phyloP scores from a whole-genome alignment of 2,113 vertebrate species.

The Hippocampus comes region DNA sequence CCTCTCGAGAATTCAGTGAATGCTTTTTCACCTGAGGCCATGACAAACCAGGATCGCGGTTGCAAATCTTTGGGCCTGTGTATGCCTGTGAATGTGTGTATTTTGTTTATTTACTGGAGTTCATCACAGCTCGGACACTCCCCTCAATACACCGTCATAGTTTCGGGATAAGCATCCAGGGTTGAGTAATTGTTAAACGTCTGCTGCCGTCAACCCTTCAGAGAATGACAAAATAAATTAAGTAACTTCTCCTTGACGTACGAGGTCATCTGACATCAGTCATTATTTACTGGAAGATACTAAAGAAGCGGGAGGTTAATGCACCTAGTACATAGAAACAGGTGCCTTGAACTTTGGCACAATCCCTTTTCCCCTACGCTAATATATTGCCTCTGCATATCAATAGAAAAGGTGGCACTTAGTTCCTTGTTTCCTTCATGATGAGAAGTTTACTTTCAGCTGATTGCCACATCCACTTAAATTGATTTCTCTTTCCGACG shows the following conservation, averaged over 20 bases:
- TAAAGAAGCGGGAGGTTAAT: conserved; percentile 10
- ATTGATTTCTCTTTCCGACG: not conserved
- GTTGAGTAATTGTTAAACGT: conserved; percentile 56
- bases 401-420: not conserved
- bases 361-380: not conserved
- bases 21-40: conserved; percentile 17
- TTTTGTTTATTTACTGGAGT: conserved; percentile 7
- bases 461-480: not conserved
- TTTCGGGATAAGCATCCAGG: conserved; percentile 43
- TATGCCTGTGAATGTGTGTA: not conserved
- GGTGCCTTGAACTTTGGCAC: not conserved
- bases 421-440: not conserved
- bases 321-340: conserved; percentile 9
- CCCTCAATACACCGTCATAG: conserved; percentile 22
- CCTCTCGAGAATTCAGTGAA: conserved; percentile 13
- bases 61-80: not conserved
- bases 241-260: conserved; percentile 45
- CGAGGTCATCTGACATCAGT: conserved; percentile 28
- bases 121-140: conserved; percentile 2
- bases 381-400: not conserved
- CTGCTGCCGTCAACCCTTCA: conserved; percentile 42
- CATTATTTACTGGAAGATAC: conserved; percentile 24
- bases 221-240: conserved; percentile 41
- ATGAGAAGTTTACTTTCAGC: not conserved
- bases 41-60: conserved; percentile 1